Percentiles rank a stretch among this genome's conserved stretches.
phyloP scores from a whole-genome alignment of 2,797 vertebrate genomes.

The Sphaeramia orbicularis region DNA sequence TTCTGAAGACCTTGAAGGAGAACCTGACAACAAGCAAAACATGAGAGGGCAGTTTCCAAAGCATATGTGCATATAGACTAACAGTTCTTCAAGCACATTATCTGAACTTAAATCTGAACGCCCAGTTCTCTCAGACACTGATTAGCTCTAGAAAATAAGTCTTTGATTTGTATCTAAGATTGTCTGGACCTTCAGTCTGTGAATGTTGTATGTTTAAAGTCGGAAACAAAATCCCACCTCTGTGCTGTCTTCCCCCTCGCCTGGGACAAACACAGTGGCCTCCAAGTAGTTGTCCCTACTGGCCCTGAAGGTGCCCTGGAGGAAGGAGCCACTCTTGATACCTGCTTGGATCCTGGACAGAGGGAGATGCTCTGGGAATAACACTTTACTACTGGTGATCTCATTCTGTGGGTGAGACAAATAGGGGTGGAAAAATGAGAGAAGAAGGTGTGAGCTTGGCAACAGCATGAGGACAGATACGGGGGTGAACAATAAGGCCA shows the following conservation, averaged over 20 bases:
- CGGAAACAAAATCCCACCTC: conserved; percentile 83
- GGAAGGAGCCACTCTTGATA: conserved; percentile 91
- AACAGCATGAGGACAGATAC: background rate
- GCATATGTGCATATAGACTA: background rate
- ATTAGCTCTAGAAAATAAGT: background rate
- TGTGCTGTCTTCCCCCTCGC: conserved; percentile 89
- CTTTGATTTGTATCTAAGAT: background rate
- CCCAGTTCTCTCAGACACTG: background rate
- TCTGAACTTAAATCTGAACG: background rate
- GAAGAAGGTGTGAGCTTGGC: background rate
- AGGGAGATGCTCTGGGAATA: conserved; percentile 95
- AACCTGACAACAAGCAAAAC: conserved; percentile 80
- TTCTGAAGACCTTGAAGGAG: conserved; percentile 94
- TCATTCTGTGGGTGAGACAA: conserved; percentile 85
- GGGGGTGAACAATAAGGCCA: background rate
- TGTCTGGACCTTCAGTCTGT: background rate
- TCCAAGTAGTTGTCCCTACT: conserved; percentile 98
- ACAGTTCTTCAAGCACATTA: background rate
- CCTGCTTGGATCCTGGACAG: conserved; percentile 94
- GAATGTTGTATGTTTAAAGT: background rate
- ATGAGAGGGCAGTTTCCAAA: background rate
- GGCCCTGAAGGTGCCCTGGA: conserved; percentile 95
- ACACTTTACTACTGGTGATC: conserved; percentile 88
- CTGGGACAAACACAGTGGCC: conserved; percentile 94
- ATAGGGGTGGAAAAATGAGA: background rate